These are phyloP conservation scores for Ptychoptera albimana DNA, from an alignment of 2,888 invertebrate species.

Conservation along the genomic window DNA sequence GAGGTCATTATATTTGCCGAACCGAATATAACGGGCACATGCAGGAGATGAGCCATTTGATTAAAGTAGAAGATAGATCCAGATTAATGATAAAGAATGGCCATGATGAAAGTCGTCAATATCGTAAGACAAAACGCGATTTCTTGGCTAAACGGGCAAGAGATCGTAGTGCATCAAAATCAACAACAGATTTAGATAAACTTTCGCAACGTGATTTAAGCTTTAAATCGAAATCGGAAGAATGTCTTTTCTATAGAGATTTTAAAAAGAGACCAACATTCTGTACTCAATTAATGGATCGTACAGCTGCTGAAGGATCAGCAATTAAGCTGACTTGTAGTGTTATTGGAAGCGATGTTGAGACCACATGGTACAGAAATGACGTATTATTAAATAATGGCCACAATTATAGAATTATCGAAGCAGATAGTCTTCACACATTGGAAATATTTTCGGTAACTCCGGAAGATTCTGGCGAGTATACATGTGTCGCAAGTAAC, in stretches of 20 bases:
- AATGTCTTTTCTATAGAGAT: neutral
- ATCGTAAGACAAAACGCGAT: neutral
- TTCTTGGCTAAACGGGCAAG: neutral
- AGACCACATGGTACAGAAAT: conserved; percentile 58
- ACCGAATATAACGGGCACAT: conserved; percentile 55
- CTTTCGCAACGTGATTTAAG: neutral
- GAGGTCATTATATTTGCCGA: conserved; percentile 61
- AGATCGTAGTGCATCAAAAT: neutral
- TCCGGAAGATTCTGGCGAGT: conserved; percentile 59
- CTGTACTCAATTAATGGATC: conserved; percentile 56
- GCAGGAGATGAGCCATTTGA: conserved; percentile 55
- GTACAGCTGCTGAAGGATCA: conserved; percentile 57
- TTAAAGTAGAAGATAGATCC: conserved; percentile 35
- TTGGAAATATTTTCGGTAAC: conserved; percentile 54
- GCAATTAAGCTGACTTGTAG: conserved; percentile 61
- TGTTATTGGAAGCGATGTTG: conserved; percentile 48
- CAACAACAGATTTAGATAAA: conserved; percentile 4
- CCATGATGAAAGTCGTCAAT: neutral
- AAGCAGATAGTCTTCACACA: conserved; percentile 50
- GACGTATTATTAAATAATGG: conserved; percentile 35
- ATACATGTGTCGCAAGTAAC: conserved; percentile 63
- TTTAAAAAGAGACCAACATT: conserved; percentile 45
- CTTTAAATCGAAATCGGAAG: neutral
- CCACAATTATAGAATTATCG: conserved; percentile 40
- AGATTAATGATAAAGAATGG: neutral